Percentiles rank a stretch among this genome's conserved stretches.
phyloP scores from a whole-genome alignment of 2,797 vertebrate genomes.

The Sparus aurata region DNA sequence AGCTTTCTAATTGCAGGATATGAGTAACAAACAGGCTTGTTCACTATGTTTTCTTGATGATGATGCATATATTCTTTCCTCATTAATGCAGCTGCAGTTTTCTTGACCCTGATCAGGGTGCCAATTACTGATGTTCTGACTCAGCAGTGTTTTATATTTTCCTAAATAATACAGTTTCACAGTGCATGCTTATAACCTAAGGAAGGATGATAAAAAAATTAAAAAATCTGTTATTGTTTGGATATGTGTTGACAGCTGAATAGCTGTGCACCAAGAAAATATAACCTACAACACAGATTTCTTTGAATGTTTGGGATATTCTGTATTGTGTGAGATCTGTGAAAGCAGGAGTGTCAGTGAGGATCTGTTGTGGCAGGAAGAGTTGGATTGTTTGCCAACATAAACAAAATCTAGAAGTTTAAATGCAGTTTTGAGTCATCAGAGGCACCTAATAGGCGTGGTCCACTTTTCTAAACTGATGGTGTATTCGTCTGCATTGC shows the following conservation, averaged over 20 bases:
- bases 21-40: neutral
- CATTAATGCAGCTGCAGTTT: slow-evolving; percentile 7
- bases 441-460: neutral
- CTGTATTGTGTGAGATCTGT: neutral
- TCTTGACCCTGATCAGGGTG: neutral
- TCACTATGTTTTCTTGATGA: slow-evolving; percentile 1
- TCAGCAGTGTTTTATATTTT: slow-evolving; percentile 22
- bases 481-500: neutral
- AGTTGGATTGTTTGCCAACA: slow-evolving; percentile 12
- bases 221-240: neutral
- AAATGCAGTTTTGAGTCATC: neutral
- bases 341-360: neutral
- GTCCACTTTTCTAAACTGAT: neutral
- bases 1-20: neutral
- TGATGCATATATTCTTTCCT: neutral
- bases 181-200: neutral
- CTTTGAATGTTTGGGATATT: neutral
- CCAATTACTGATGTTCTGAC: neutral
- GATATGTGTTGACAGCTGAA: slow-evolving; percentile 2
- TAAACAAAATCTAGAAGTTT: slow-evolving; percentile 3
- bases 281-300: neutral
- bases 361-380: slow-evolving; percentile 18
- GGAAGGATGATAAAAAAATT: slow-evolving; percentile 3
- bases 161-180: neutral
- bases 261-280: slow-evolving; percentile 18